Conservation (phyloP, 2,113 vertebrate species). For the Campylomormyrus numenius region DNA sequence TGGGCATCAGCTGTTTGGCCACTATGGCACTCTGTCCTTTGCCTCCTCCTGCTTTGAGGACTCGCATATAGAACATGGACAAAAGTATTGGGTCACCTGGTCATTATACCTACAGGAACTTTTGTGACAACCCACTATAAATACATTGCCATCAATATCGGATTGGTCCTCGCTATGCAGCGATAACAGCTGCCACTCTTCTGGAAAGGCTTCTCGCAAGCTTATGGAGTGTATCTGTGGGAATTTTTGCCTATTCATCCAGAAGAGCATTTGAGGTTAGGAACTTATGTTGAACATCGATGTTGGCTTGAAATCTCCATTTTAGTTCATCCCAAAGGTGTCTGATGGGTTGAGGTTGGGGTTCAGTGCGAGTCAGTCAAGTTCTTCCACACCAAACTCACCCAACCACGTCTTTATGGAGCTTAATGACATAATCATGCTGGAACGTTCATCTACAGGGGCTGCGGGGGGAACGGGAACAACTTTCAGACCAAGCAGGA, state of each 20-base stretch:
- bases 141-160: not conserved
- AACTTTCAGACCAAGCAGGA: constrained; percentile 31
- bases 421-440: not conserved
- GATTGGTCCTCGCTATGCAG: not conserved
- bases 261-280: not conserved
- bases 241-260: not conserved
- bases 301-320: not conserved
- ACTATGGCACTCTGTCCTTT: not conserved
- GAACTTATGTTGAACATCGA: not conserved
- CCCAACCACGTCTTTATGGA: not conserved
- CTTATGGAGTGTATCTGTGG: not conserved
- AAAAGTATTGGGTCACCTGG: not conserved
- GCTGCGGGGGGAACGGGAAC: constrained; percentile 44
- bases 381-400: not conserved
- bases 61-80: not conserved
- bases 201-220: not conserved
- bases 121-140: not conserved
- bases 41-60: not conserved
- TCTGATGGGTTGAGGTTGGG: not conserved
- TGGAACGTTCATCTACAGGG: constrained; percentile 33
- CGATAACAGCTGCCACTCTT: not conserved
- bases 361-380: not conserved
- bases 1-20: not conserved
- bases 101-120: not conserved
- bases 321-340: not conserved